phyloP scores from a whole-genome alignment of 2,797 vertebrate genomes.

The Hippoglossus hippoglossus region DNA sequence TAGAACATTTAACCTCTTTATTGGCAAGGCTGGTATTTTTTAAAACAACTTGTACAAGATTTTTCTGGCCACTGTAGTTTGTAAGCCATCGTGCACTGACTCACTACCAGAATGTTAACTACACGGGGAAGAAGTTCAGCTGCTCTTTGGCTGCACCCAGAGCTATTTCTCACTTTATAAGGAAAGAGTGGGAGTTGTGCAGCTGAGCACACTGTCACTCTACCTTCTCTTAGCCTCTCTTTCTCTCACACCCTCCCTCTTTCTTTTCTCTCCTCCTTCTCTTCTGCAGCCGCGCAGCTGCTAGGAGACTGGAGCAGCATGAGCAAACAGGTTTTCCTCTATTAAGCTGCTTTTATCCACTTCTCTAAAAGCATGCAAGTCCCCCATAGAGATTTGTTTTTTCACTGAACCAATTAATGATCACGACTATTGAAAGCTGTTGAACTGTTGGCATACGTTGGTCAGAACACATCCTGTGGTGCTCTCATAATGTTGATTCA shows the following conservation, averaged over 20 bases:
- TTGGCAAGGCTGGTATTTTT: neutral
- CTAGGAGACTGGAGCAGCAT: constrained; percentile 79
- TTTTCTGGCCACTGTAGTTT: constrained; percentile 28
- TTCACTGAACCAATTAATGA: constrained; percentile 38
- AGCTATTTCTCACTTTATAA: constrained; percentile 73
- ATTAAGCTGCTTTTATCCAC: constrained; percentile 55
- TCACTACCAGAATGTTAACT: constrained; percentile 73
- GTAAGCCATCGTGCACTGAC: constrained; percentile 41
- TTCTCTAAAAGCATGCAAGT: constrained; percentile 46
- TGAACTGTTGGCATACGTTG: constrained; percentile 25
- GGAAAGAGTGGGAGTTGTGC: constrained; percentile 78
- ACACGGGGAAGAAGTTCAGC: constrained; percentile 50
- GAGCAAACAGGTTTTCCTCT: constrained; percentile 76
- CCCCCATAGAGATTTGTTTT: constrained; percentile 21
- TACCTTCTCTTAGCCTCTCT: constrained; percentile 55
- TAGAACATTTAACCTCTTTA: neutral
- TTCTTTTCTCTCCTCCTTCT: constrained; percentile 42
- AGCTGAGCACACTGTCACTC: constrained; percentile 76
- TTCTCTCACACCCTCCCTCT: constrained; percentile 40
- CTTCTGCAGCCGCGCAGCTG: constrained; percentile 71
- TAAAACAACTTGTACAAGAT: neutral
- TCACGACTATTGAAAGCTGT: constrained; percentile 38
- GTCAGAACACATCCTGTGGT: constrained; percentile 25
- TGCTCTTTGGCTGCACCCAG: constrained; percentile 57
- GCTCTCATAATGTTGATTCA: constrained; percentile 44